These are phyloP conservation scores for Lepeophtheirus salmonis DNA, from an alignment of 1,140 invertebrate genomes.

Conservation along the genomic window DNA sequence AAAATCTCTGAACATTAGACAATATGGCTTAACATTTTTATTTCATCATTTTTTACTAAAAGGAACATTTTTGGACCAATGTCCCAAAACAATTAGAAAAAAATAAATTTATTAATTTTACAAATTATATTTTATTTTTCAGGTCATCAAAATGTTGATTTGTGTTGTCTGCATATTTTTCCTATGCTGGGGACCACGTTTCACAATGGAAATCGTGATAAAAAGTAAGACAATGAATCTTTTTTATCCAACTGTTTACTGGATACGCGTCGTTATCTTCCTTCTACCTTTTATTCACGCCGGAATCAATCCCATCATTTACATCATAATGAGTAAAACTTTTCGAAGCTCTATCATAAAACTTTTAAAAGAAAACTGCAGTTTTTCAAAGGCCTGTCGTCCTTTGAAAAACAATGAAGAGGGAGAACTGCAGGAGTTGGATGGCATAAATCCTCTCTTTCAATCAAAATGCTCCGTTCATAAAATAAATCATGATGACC, in stretches of 20 bases:
- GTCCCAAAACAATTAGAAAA: too few relatives aligned
- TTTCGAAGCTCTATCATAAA: conserved; percentile 29
- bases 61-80: too few relatives aligned
- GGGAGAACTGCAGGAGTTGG: too few relatives aligned
- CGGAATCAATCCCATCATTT: conserved; percentile 33
- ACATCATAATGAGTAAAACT: conserved; percentile 32
- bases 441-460: too few relatives aligned
- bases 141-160: conserved; percentile 35
- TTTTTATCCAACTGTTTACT: conserved; percentile 22
- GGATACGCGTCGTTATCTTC: conserved; percentile 21
- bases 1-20: too few relatives aligned
- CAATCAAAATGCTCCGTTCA: too few relatives aligned
- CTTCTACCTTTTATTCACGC: conserved; percentile 25
- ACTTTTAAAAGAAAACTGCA: too few relatives aligned
- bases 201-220: conserved; percentile 28
- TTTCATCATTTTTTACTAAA: too few relatives aligned
- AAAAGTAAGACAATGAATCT: conserved; percentile 21
- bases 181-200: conserved; percentile 31
- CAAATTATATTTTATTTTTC: conserved; percentile 17
- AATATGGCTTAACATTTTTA: too few relatives aligned
- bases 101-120: not conserved
- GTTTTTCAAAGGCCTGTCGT: too few relatives aligned
- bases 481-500: too few relatives aligned
- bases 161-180: conserved; percentile 31
- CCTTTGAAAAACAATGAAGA: too few relatives aligned